These are phyloP conservation scores for Capromys pilorides DNA, from an alignment of 2,797 vertebrate species.

Conservation along the genomic window DNA sequence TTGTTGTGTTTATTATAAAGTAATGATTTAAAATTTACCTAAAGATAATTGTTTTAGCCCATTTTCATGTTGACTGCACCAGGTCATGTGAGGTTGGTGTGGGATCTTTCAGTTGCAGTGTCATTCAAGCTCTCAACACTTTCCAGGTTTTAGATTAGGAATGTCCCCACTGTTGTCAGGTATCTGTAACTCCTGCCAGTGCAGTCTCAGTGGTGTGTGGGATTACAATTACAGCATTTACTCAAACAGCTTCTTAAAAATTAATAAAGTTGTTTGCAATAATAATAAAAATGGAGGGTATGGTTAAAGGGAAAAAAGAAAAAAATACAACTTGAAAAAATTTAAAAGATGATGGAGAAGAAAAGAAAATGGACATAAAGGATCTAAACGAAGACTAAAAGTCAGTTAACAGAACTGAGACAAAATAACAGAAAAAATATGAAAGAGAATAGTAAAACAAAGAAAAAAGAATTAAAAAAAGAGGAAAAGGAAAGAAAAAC, in stretches of 20 bases:
- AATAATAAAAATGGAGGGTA: not conserved
- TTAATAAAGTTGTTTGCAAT: not conserved
- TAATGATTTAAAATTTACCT: no score
- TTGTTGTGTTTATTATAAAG: no score
- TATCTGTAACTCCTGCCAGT: not conserved
- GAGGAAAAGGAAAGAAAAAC: not conserved
- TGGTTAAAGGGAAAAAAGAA: not conserved
- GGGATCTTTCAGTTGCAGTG: not conserved
- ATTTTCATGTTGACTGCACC: not conserved
- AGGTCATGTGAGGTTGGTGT: not conserved
- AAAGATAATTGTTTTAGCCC: not conserved
- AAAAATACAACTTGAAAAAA: not conserved
- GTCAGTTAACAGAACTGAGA: not conserved
- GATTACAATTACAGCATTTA: not conserved
- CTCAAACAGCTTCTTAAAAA: not conserved
- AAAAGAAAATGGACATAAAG: not conserved
- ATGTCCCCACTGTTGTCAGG: not conserved
- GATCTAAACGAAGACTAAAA: not conserved
- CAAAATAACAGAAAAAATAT: not conserved
- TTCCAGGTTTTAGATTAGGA: not conserved
- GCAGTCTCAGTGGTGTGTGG: not conserved
- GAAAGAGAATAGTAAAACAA: not conserved
- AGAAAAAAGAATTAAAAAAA: not conserved
- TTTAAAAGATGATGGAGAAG: not conserved
- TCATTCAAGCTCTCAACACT: not conserved